Evolutionary conservation across 2,888 invertebrate species (phyloP), one percentile per base, ranked within the genome.

Genomic region (Mythimna impura): DNA sequence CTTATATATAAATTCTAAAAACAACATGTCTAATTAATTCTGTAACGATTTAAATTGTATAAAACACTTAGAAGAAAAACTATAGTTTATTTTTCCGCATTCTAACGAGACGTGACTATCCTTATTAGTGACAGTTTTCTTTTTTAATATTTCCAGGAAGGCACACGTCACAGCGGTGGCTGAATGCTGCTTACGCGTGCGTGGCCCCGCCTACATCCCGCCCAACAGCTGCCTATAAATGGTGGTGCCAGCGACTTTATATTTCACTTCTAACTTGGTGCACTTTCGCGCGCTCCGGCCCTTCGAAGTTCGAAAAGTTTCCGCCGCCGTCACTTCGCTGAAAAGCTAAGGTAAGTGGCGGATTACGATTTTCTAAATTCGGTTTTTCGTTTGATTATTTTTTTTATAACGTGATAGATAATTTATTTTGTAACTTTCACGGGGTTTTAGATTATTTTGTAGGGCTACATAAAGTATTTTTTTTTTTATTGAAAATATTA

Each of bases 161-260:
- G 55, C 80, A 66, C 50, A 87, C 84, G 86, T 87, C 87, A 87
- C 68, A 50, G 25, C 71, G 9, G 66, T 71, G 78, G 69, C 65
- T 63, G 79, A 73, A 76, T 82, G 62, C 22, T 71, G 84, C 85
- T 85, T 89, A 94, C 95, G 95, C 95, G 87, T 93, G 95, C 94
- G 95, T 94, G 84, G 91, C 95, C 78, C 94, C 95, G 93, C 95
- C 95, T 86, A 87, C 90, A 80, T 78, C 86, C 94, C 94, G 94
- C 94, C 94, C 94, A 87, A 88, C 81, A 84, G 86, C 76, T 86
- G 81, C 85, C 90, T 95, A 95, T 95, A 95, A 94, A 95, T 91
- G 92, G 88, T 83, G 89, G 86, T 78, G 84, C 82, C 86, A 75
- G 78, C 73, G 71, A 71, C 75, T 80, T 80, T 71, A 71, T 57